phyloP scores from a whole-genome alignment of 2,797 vertebrate genomes.

The Potorous gilbertii region DNA sequence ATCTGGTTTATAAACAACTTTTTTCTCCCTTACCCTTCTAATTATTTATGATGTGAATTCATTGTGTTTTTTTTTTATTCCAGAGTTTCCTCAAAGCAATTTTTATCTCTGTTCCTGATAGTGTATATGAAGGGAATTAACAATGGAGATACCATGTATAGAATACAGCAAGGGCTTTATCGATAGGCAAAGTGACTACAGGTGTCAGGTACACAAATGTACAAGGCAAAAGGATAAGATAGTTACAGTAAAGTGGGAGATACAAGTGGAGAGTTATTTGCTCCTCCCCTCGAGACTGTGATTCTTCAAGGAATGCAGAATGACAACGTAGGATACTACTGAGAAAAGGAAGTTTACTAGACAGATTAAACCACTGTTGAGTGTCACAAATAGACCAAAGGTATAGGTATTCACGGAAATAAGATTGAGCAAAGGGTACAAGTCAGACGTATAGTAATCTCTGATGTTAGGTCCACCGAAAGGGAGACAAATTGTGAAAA shows the following conservation, averaged over 20 bases:
- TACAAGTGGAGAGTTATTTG: conserved; percentile 19
- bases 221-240: conserved; percentile 43
- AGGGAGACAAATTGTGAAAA: not conserved
- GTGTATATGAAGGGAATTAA: conserved; percentile 19
- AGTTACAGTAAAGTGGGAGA: conserved; percentile 54
- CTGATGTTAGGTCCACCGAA: conserved; percentile 6
- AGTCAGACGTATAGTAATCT: conserved; percentile 18
- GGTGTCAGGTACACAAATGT: conserved; percentile 47
- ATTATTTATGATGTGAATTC: not conserved
- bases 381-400: not conserved
- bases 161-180: not conserved
- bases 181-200: not conserved
- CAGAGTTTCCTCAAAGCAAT: not conserved
- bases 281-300: conserved; percentile 13
- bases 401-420: not conserved
- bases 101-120: not conserved
- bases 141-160: conserved; percentile 10
- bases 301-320: conserved; percentile 36
- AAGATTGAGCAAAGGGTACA: not conserved
- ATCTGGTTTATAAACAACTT: not conserved
- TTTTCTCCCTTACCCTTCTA: not conserved
- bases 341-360: conserved; percentile 8
- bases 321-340: conserved; percentile 41
- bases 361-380: not conserved
- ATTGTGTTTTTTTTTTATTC: not conserved